These are phyloP conservation scores for Tetranychus truncatus DNA, from an alignment of 2,888 invertebrate species.

Conservation along the genomic window DNA sequence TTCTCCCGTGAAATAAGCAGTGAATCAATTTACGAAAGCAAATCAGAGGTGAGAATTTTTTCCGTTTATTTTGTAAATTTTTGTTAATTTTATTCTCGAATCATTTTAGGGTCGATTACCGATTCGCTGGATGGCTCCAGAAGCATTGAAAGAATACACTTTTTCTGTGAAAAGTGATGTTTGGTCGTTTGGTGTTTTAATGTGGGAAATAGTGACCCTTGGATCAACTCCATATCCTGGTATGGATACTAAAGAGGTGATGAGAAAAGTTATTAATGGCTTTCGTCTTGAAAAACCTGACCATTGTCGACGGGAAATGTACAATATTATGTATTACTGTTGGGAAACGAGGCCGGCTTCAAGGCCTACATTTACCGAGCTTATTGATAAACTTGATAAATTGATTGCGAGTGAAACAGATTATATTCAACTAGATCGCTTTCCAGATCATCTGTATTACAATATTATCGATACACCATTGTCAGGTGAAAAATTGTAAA, in stretches of 20 bases:
- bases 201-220: conserved; percentile 89
- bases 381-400: conserved; percentile 58
- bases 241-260: conserved; percentile 69
- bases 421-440: conserved; percentile 74
- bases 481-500: conserved; percentile 27
- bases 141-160: conserved; percentile 78
- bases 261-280: conserved; percentile 70
- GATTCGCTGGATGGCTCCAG: conserved; percentile 87
- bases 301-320: conserved; percentile 67
- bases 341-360: conserved; percentile 72
- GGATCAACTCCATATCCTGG: conserved; percentile 86
- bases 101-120: conserved; percentile 41
- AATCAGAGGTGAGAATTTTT: conserved; percentile 30
- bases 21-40: conserved; percentile 39
- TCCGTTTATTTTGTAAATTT: conserved; percentile 17
- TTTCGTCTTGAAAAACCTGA: conserved; percentile 77
- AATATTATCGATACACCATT: conserved; percentile 29
- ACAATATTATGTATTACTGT: conserved; percentile 87
- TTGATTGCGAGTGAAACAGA: conserved; percentile 73
- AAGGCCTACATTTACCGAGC: conserved; percentile 63
- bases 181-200: conserved; percentile 76
- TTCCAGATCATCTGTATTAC: conserved; percentile 72
- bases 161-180: conserved; percentile 85
- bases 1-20: conserved; percentile 56
- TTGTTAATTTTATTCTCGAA: not conserved